Percentiles rank a stretch among this genome's conserved stretches.
Conservation (phyloP, 2,113 vertebrate species). For the Notechis scutatus region DNA sequence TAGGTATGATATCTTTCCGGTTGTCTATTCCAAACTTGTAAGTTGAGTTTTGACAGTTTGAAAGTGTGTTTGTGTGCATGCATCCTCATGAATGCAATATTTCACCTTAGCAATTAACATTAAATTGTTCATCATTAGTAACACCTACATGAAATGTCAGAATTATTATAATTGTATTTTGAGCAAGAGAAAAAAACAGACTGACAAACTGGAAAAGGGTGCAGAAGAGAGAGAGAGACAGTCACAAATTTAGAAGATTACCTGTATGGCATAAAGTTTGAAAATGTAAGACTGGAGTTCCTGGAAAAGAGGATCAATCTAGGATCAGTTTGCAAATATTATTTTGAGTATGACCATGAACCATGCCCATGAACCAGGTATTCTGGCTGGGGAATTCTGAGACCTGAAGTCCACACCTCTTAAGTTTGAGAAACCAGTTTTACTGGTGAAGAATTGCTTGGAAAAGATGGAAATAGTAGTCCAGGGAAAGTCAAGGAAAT, state of each 20-base stretch:
- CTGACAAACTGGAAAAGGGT: background rate
- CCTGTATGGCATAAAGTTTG: background rate
- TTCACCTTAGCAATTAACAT: conserved; percentile 3
- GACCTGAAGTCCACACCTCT: too few relatives aligned
- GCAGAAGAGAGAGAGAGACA: background rate
- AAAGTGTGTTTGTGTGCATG: background rate
- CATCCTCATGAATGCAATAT: background rate
- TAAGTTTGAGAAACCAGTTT: background rate
- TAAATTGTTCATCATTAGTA: conserved; percentile 19
- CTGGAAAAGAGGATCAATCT: background rate
- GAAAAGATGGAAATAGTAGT: background rate
- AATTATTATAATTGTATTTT: conserved; percentile 7
- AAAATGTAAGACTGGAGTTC: background rate
- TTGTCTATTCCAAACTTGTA: background rate
- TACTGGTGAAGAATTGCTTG: background rate
- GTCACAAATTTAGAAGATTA: background rate
- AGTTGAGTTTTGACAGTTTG: conserved; percentile 3
- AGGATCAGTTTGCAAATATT: background rate
- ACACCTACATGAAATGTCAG: conserved; percentile 4
- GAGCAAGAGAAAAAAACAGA: background rate
- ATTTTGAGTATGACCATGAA: background rate
- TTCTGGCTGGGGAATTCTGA: background rate
- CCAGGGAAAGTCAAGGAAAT: background rate
- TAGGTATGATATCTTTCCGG: background rate
- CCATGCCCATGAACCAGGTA: background rate